A percentile compares a stretch with the other conserved stretches of the same genome.
These are phyloP conservation scores for Heloderma charlesbogerti DNA, from an alignment of 2,113 vertebrate genomes.

Conservation along the genomic window DNA sequence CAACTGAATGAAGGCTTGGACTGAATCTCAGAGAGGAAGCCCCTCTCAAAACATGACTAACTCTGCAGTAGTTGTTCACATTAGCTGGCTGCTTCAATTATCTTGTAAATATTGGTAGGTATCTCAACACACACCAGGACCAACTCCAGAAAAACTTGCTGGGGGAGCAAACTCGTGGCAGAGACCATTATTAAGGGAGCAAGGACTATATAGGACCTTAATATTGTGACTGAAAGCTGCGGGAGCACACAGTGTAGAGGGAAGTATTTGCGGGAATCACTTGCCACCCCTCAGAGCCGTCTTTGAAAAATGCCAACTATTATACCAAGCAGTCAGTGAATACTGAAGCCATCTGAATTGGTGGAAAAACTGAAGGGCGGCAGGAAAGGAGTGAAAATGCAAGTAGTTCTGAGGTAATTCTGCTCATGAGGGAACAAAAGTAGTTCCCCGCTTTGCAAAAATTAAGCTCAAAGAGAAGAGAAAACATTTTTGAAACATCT, in stretches of 20 bases:
- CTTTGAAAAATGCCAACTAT: not conserved
- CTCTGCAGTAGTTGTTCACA: not conserved
- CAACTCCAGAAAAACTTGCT: not conserved
- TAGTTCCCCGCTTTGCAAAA: not conserved
- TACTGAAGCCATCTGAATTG: not conserved
- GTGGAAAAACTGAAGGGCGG: not conserved
- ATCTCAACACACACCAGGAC: not conserved
- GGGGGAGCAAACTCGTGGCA: not conserved
- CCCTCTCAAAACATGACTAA: not conserved
- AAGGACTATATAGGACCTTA: not conserved
- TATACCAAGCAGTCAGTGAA: not conserved
- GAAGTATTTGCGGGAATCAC: not conserved
- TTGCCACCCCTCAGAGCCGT: not conserved
- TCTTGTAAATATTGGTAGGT: not conserved
- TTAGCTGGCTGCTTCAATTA: not conserved
- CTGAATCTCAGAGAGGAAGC: not conserved
- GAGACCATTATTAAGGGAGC: not conserved
- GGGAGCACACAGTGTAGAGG: not conserved
- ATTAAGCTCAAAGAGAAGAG: not conserved
- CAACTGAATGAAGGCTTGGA: not conserved
- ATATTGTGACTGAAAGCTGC: not conserved
- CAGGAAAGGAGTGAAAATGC: not conserved
- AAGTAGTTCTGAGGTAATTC: not conserved
- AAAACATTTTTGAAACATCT: not conserved
- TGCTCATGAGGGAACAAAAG: not conserved